phyloP scores from a whole-genome alignment of 1,140 invertebrate genomes.

The Heliconius nattereri region DNA sequence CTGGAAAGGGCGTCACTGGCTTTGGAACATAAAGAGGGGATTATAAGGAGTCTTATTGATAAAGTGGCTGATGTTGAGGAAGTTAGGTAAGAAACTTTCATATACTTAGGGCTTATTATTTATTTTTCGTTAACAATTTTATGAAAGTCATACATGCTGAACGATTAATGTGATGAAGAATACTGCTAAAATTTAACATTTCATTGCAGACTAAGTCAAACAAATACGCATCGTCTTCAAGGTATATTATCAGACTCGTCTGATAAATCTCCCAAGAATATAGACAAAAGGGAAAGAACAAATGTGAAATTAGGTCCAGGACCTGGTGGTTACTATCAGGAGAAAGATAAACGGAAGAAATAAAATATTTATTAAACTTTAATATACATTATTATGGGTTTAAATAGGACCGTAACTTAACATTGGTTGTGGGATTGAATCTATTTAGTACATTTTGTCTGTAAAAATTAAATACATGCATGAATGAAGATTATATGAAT shows the following conservation, averaged over 20 bases:
- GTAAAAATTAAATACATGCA: too few relatives aligned
- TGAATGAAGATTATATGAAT: too few relatives aligned
- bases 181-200: neutral
- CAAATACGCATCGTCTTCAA: slow-evolving; percentile 65
- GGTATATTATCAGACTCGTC: slow-evolving; percentile 62
- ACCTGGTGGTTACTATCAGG: slow-evolving; percentile 62
- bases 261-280: slow-evolving; percentile 45
- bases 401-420: neutral
- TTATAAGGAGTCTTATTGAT: slow-evolving; percentile 68
- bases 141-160: too few relatives aligned
- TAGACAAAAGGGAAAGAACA: slow-evolving; percentile 40
- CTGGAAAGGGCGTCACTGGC: slow-evolving; percentile 60
- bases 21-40: slow-evolving; percentile 69
- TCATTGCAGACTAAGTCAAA: slow-evolving; percentile 63
- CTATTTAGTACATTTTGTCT: too few relatives aligned
- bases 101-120: neutral
- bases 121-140: neutral
- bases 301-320: slow-evolving; percentile 57
- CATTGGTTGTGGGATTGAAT: neutral
- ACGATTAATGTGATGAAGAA: too few relatives aligned
- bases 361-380: neutral
- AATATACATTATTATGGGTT: neutral
- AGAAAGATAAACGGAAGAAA: slow-evolving; percentile 55
- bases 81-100: slow-evolving; percentile 51
- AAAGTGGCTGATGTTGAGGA: slow-evolving; percentile 73